These are phyloP conservation scores for Opisthograptis luteolata DNA, from an alignment of 2,888 invertebrate species.

Conservation along the genomic window DNA sequence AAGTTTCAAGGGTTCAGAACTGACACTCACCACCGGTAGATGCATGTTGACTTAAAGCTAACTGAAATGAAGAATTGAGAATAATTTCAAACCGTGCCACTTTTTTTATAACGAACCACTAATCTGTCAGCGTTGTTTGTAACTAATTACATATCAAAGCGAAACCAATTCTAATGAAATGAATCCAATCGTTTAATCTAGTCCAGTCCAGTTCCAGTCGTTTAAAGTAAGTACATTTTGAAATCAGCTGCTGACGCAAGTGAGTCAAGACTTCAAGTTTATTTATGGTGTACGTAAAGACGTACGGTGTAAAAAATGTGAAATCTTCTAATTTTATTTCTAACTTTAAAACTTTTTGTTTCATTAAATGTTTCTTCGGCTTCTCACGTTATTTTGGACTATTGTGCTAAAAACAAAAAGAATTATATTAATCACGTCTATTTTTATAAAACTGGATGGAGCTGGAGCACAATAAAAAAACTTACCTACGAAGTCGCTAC, in stretches of 20 bases:
- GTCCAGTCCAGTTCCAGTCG: no score
- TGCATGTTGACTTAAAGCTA: background rate
- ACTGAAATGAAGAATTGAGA: background rate
- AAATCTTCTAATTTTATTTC: no score
- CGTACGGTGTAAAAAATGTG: no score
- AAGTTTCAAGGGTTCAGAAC: background rate
- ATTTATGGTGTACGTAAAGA: no score
- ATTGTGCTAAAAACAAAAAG: conserved; percentile 1
- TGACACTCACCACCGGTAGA: background rate
- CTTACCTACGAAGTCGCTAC: no score
- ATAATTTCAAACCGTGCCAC: background rate
- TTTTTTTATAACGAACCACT: background rate
- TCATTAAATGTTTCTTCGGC: background rate
- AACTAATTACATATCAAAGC: background rate
- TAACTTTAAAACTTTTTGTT: background rate
- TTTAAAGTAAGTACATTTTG: no score
- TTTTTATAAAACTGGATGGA: no score
- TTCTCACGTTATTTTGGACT: background rate
- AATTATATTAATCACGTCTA: background rate
- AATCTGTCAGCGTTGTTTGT: background rate
- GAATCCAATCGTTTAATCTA: background rate
- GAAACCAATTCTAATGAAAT: background rate
- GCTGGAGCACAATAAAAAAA: no score
- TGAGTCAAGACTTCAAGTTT: no score
- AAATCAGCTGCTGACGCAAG: no score